Percentiles rank a stretch among this genome's conserved stretches.
phyloP scores from a whole-genome alignment of 2,113 vertebrate genomes.

The Strix uralensis region DNA sequence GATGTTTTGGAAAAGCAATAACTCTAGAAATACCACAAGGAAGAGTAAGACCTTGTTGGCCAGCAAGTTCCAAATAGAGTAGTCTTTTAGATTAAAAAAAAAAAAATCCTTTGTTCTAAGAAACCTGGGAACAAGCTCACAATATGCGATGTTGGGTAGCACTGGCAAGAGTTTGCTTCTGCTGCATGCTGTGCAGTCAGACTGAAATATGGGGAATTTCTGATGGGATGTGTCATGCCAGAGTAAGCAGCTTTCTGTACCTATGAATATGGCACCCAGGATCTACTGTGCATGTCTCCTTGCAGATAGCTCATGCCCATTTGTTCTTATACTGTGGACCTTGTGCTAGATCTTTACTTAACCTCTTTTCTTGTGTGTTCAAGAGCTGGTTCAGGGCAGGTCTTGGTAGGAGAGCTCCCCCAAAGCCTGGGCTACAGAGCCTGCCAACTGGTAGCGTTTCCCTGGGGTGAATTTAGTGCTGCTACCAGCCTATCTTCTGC shows the following conservation, averaged over 20 bases:
- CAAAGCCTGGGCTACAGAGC: neutral
- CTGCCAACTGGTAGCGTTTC: neutral
- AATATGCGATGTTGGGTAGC: too few species aligned
- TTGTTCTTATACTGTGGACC: neutral
- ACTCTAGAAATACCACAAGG: neutral
- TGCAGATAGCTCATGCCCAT: neutral
- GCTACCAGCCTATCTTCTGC: neutral
- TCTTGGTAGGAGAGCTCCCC: neutral
- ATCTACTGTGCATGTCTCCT: neutral
- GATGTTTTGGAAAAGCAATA: neutral
- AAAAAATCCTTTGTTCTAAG: neutral
- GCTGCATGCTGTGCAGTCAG: neutral
- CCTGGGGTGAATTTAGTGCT: neutral
- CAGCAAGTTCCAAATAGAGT: neutral
- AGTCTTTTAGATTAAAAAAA: neutral
- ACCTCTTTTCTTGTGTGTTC: neutral
- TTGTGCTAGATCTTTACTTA: neutral
- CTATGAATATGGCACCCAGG: neutral
- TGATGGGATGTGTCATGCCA: neutral
- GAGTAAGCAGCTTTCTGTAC: neutral
- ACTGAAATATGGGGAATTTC: neutral
- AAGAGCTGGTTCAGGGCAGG: neutral
- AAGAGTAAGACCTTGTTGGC: neutral
- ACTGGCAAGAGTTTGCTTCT: neutral
- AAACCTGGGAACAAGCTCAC: neutral